These are phyloP conservation scores for Leucozona laternaria DNA, from an alignment of 2,888 invertebrate species.

Conservation along the genomic window DNA sequence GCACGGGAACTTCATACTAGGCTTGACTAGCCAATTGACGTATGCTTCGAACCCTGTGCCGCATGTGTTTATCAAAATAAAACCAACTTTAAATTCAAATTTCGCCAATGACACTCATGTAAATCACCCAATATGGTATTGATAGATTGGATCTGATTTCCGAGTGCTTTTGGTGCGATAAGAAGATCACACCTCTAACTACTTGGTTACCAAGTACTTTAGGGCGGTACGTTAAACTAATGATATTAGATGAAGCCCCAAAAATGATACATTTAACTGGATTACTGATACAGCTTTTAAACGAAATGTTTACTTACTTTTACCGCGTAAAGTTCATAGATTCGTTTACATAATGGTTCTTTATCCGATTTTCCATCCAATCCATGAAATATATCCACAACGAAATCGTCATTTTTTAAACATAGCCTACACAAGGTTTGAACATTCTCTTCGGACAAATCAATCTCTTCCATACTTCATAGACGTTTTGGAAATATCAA, in stretches of 20 bases:
- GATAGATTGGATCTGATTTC: too few relatives aligned
- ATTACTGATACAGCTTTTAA: not conserved
- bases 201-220: too few relatives aligned
- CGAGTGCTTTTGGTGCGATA: too few relatives aligned
- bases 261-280: not conserved
- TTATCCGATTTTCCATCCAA: constrained; percentile 78
- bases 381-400: constrained; percentile 87
- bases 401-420: constrained; percentile 86
- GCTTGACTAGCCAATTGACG: too few relatives aligned
- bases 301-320: constrained; percentile 82
- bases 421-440: constrained; percentile 86
- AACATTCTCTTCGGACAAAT: constrained; percentile 34
- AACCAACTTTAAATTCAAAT: too few relatives aligned
- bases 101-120: too few relatives aligned
- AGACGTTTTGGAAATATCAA: not conserved
- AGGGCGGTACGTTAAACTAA: not conserved
- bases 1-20: too few relatives aligned
- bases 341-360: constrained; percentile 85
- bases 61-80: too few relatives aligned
- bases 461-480: constrained; percentile 44
- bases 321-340: constrained; percentile 85
- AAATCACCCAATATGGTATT: too few relatives aligned
- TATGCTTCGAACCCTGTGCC: too few relatives aligned
- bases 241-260: not conserved
- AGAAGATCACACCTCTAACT: too few relatives aligned